Evolutionary conservation across 30 jellyfish, hydroid and myxozoan genomes (phyloP).

Genomic region (Hydractinia symbiolongicarpus): DNA sequence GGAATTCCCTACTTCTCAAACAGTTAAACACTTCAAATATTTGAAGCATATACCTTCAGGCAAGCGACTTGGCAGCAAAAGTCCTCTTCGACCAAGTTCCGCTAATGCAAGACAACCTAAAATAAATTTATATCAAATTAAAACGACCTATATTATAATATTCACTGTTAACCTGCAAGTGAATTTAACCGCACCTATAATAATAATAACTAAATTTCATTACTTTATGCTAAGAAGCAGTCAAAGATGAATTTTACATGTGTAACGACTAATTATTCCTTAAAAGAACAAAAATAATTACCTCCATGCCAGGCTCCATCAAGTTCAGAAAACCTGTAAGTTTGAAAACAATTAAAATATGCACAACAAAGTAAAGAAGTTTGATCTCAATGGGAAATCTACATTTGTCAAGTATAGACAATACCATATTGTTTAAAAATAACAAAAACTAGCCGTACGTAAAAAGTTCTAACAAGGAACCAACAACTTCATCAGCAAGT

Average conservation of each 20-base stretch:
- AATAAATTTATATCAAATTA: background rate
- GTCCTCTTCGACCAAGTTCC: conserved; percentile 88
- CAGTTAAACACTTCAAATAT: too few species aligned
- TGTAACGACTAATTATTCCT: too few species aligned
- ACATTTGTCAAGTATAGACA: background rate
- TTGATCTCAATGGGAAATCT: background rate
- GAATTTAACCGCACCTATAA: too few species aligned
- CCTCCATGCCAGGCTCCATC: conserved; percentile 93
- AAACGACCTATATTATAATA: too few species aligned
- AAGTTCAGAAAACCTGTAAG: conserved; percentile 51
- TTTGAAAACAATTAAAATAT: background rate
- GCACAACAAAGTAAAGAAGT: background rate
- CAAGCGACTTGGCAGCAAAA: conserved; percentile 69
- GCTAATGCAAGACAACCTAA: conserved; percentile 89
- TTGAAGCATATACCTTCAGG: conserved; percentile 52
- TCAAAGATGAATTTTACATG: too few species aligned
- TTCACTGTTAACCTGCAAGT: too few species aligned
- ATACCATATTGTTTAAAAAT: background rate
- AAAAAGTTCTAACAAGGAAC: conserved; percentile 54
- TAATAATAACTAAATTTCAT: too few species aligned
- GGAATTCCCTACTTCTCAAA: too few species aligned
- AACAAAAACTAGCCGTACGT: conserved; percentile 24
- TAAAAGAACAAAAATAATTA: background rate
- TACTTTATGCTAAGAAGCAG: too few species aligned
- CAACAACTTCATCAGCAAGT: conserved; percentile 80